Evolutionary conservation across 2,113 vertebrate genomes (phyloP), one percentile per base, ranked within the genome.

Genomic region (Osmerus mordax): DNA sequence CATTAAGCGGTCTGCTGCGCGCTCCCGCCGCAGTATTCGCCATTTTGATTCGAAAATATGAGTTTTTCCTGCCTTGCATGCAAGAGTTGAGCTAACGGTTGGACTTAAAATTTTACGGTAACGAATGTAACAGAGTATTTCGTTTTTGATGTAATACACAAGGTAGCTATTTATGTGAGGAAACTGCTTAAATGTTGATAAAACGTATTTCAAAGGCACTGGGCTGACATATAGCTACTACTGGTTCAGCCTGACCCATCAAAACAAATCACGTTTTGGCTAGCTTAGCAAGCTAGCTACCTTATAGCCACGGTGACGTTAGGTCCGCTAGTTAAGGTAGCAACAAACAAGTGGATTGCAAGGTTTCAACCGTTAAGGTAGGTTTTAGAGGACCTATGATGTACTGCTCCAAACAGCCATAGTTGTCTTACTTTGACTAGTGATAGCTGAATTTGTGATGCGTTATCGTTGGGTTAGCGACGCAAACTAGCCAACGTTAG

Each of bases 31-130:
- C 77, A 63, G 52, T 73, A 73, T 81, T 88, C 91, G 91, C 91
- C 91, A 92, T 92, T 92, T 92, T 92, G 91, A 90, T 89, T 90
- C 80, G 83, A 90, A 91, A 90, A 90, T 87, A 92, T 90, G 86
- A 84, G 87, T 91, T 92, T 92, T 85, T 87, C 78, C 87, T 86
- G 82, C 80, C 81, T 86, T 81, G 82, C 84, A 72, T 85, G 89
- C 84, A 89, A 86, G 86, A 87, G 76, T 84, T 87, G 80, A 28
- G 61, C 13, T 18, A 18, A 36, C 82, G 83, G 78, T 80, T 75
- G 78, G 73, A 80, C 74, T 81, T 65, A 73, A 71, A 84, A n/a
- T 47, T 21, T n/a, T n/a, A 64, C 64, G 36, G 32, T 51, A 51
- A 28, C 11, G 7, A 4, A 65, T 65, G 18, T 65, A 15, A 3